Percentiles rank a stretch among this genome's conserved stretches.
Conservation (phyloP, 2,888 invertebrate species). For the Rugalucina vietnamica region DNA sequence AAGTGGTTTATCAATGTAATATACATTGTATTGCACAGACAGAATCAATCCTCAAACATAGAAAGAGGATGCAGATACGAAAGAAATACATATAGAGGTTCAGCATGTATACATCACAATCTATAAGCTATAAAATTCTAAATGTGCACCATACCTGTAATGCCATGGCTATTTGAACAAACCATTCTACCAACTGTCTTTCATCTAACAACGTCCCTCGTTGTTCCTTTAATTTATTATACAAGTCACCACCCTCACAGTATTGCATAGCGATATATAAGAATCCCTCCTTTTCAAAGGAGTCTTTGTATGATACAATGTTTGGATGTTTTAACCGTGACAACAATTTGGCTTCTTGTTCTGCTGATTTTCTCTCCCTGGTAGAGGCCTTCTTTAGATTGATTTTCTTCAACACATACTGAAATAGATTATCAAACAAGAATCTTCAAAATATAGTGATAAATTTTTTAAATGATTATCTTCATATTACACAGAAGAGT, state of each 20-base stretch:
- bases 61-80: too few relatives aligned
- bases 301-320: constrained; percentile 85
- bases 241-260: constrained; percentile 85
- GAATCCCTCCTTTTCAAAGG: constrained; percentile 84
- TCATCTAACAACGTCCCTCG: constrained; percentile 83
- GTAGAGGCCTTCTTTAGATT: constrained; percentile 82
- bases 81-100: too few relatives aligned
- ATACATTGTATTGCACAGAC: too few relatives aligned
- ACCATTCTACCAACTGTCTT: constrained; percentile 85
- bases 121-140: background rate
- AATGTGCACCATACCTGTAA: constrained; percentile 81
- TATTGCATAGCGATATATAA: constrained; percentile 85
- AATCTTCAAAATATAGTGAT: background rate
- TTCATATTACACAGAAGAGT: too few relatives aligned
- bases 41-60: too few relatives aligned
- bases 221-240: constrained; percentile 83
- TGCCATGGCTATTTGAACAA: constrained; percentile 85
- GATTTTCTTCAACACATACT: constrained; percentile 84
- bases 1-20: too few relatives aligned
- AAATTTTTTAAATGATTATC: background rate
- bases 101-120: too few relatives aligned
- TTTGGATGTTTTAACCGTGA: constrained; percentile 85
- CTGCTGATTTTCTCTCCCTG: constrained; percentile 82
- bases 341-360: constrained; percentile 84
- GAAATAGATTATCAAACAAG: constrained; percentile 64